These are phyloP conservation scores for Proteles cristata DNA, from an alignment of 2,113 vertebrate genomes.

Conservation along the genomic window DNA sequence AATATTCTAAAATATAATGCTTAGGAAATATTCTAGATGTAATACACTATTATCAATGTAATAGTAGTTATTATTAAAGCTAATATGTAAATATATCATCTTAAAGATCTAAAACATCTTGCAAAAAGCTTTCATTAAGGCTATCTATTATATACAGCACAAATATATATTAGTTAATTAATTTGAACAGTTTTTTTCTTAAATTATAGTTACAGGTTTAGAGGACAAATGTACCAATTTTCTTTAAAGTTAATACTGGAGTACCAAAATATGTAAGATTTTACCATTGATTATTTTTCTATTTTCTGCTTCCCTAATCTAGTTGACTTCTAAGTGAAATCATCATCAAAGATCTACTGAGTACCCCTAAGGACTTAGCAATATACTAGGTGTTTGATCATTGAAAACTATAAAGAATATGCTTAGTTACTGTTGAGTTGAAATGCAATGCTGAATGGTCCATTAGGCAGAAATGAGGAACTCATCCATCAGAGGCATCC, in stretches of 20 bases:
- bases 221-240: fast-evolving
- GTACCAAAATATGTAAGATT: neutral
- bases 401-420: conserved; percentile 51
- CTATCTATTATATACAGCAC: neutral
- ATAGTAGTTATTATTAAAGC: neutral
- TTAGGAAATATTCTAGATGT: neutral
- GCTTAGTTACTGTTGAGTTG: conserved; percentile 55
- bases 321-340: conserved; percentile 24
- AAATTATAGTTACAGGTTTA: neutral
- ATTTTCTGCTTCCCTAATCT: neutral
- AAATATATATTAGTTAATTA: neutral
- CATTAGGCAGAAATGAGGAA: conserved; percentile 51
- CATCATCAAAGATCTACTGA: conserved; percentile 17
- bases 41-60: neutral
- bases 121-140: neutral
- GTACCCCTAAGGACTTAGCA: neutral
- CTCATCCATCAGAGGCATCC: conserved; percentile 26
- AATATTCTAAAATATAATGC: neutral
- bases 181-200: neutral
- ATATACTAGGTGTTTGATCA: conserved; percentile 40
- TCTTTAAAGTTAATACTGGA: neutral
- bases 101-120: neutral
- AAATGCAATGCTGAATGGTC: conserved; percentile 41
- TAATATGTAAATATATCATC: neutral
- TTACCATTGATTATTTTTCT: neutral